Conservation (phyloP, 2,888 invertebrate species). For the Phymatocera aterrima region DNA sequence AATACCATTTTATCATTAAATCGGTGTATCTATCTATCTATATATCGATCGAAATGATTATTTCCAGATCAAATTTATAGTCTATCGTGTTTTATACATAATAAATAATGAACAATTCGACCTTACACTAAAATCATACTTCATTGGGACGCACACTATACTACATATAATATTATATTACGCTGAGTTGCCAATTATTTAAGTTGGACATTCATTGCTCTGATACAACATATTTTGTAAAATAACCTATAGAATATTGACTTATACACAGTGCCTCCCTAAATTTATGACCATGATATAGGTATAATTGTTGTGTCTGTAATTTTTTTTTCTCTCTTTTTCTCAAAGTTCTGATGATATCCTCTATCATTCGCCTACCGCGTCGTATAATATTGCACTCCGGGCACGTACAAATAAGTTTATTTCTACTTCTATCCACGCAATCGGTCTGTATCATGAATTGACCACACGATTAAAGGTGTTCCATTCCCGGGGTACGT, state of each 20-base stretch:
- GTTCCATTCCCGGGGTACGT: background rate
- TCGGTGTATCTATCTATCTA: background rate
- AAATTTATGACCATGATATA: slow-evolving; percentile 14
- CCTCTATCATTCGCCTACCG: background rate
- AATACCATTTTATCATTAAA: slow-evolving; percentile 4
- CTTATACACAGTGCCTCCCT: slow-evolving; percentile 25
- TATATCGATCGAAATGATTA: background rate
- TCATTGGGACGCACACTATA: background rate
- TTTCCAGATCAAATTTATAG: too few relatives aligned
- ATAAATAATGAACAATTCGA: slow-evolving; percentile 31
- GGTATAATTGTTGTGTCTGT: background rate
- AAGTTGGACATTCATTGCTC: background rate
- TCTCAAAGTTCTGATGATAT: background rate
- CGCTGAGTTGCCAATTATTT: background rate
- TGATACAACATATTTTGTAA: background rate
- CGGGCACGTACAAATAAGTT: slow-evolving; percentile 21
- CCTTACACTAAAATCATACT: background rate
- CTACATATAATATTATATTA: background rate
- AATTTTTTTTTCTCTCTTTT: too few relatives aligned
- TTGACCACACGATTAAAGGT: background rate
- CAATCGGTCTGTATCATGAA: background rate
- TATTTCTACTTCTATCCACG: background rate
- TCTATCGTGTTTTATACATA: slow-evolving; percentile 21
- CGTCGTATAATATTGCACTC: slow-evolving; percentile 21
- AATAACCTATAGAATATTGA: slow-evolving; percentile 16